These are phyloP conservation scores for Diplolepis rosae DNA, from an alignment of 2,888 invertebrate genomes.

Conservation along the genomic window DNA sequence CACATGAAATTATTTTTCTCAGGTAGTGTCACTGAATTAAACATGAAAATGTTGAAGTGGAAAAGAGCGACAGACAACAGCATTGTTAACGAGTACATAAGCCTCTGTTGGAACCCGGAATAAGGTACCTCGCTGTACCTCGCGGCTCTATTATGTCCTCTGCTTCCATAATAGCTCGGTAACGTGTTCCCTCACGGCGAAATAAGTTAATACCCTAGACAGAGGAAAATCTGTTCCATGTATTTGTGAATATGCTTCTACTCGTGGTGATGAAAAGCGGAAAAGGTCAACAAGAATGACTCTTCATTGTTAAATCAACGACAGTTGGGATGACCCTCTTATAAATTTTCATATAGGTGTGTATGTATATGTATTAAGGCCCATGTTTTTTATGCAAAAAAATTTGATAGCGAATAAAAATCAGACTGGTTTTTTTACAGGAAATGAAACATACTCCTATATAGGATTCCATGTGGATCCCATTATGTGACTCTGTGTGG, in stretches of 20 bases:
- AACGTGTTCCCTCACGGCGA: slow-evolving; percentile 5
- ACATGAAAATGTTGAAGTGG: background rate
- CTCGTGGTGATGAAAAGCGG: background rate
- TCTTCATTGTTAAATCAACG: slow-evolving; percentile 1
- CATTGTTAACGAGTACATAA: slow-evolving; percentile 24
- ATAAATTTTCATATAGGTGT: no score
- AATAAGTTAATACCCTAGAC: slow-evolving; percentile 16
- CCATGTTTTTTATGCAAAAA: no score
- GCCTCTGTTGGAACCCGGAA: slow-evolving; percentile 15
- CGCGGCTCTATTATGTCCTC: background rate
- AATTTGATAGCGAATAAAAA: no score
- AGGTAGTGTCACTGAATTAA: background rate
- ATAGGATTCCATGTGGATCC: no score
- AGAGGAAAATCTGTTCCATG: slow-evolving; percentile 6
- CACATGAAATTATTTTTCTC: background rate
- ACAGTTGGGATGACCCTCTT: background rate
- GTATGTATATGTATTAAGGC: no score
- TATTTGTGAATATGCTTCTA: slow-evolving; percentile 10
- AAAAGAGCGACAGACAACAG: background rate
- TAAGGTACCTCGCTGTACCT: slow-evolving; percentile 1
- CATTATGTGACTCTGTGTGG: no score
- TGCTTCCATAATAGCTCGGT: slow-evolving; percentile 17
- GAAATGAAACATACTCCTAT: no score
- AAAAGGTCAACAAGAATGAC: slow-evolving; percentile 11
- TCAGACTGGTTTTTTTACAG: no score